Evolutionary conservation across 1,140 invertebrate species (phyloP).

Genomic region (Ctenoplectra terminalis): DNA sequence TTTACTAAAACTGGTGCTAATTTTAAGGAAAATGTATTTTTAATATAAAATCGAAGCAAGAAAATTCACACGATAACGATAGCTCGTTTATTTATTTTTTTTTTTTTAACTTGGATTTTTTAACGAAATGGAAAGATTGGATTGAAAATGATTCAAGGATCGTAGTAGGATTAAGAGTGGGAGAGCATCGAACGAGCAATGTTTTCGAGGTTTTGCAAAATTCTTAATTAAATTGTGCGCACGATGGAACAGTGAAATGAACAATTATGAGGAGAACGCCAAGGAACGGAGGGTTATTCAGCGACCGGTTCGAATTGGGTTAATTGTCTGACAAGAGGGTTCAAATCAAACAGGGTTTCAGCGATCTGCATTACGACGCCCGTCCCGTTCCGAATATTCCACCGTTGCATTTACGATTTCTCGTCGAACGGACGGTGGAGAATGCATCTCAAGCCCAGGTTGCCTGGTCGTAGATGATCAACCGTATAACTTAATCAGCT

Average conservation of each 20-base stretch:
- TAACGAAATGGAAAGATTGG: no score
- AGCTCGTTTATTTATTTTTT: no score
- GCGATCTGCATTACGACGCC: slow-evolving; percentile 36
- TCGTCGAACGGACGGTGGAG: not conserved
- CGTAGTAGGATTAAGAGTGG: no score
- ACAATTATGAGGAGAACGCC: slow-evolving; percentile 16
- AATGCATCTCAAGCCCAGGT: not conserved
- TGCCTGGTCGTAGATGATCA: not conserved
- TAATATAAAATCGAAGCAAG: no score
- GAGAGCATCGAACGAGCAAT: no score
- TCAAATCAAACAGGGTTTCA: slow-evolving; percentile 27
- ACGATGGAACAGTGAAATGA: not conserved
- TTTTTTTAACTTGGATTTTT: no score
- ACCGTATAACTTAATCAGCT: not conserved
- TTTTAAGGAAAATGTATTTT: no score
- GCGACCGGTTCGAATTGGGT: slow-evolving; percentile 32
- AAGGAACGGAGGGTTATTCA: slow-evolving; percentile 22
- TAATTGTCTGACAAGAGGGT: slow-evolving; percentile 45
- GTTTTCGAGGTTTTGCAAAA: not conserved
- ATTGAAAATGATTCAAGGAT: no score
- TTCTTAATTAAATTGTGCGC: slow-evolving; percentile 13
- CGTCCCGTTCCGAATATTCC: slow-evolving; percentile 6
- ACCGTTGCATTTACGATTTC: slow-evolving; percentile 15
- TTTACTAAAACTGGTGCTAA: no score
- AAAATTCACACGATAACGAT: no score